Evolutionary conservation across 2,888 invertebrate species (phyloP).

Genomic region (Acleris emargana): DNA sequence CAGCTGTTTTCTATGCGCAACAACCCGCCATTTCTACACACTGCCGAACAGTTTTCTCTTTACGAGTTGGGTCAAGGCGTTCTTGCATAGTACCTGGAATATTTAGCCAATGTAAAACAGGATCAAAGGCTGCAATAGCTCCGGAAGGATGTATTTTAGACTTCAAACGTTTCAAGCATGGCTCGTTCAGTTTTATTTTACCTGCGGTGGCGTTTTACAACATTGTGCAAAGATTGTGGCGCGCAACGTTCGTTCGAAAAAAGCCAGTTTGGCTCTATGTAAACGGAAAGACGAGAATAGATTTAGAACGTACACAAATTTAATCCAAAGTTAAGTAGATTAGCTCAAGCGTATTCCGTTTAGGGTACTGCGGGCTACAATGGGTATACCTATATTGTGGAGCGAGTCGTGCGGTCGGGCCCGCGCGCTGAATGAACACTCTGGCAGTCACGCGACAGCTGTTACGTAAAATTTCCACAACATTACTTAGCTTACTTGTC

Average conservation of each 20-base stretch:
- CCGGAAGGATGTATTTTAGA: constrained; percentile 32
- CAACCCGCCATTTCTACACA: constrained; percentile 14
- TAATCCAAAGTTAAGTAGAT: constrained; percentile 28
- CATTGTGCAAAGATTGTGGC: not conserved
- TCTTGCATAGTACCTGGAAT: constrained; percentile 21
- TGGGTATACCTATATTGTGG: constrained; percentile 11
- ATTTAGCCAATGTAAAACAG: constrained; percentile 9
- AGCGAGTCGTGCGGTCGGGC: constrained; percentile 40
- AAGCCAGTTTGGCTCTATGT: not conserved
- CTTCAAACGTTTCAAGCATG: constrained; percentile 11
- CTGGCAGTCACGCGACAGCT: constrained; percentile 67
- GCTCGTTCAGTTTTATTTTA: constrained; percentile 5
- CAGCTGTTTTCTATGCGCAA: constrained; percentile 29
- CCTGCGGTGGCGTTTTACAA: not conserved
- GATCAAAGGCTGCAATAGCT: constrained; percentile 24
- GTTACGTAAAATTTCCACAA: constrained; percentile 75
- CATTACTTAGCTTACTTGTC: constrained; percentile 65
- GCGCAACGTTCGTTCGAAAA: not conserved
- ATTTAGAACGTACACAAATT: constrained; percentile 18
- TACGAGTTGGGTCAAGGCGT: constrained; percentile 20
- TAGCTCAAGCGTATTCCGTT: constrained; percentile 18
- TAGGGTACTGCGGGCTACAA: constrained; percentile 12
- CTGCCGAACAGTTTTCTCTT: constrained; percentile 22
- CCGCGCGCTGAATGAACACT: constrained; percentile 68
- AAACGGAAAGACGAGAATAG: constrained; percentile 7